These are phyloP conservation scores for Alsophila aescularia DNA, from an alignment of 2,888 invertebrate genomes.

Conservation along the genomic window DNA sequence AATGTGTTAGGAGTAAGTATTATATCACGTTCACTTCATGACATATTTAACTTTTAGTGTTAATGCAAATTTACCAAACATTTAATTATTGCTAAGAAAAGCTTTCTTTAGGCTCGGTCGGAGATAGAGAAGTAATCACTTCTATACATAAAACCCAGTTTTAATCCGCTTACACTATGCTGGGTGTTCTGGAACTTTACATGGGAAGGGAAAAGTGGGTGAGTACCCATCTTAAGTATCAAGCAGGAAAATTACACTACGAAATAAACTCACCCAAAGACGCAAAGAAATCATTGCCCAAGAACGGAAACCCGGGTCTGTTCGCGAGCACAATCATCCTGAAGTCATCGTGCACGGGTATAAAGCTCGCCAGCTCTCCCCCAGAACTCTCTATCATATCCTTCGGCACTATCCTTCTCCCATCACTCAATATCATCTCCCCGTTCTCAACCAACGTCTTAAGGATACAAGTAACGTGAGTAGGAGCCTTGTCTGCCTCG, in stretches of 20 bases:
- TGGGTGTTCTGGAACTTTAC: no score
- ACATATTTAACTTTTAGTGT: no score
- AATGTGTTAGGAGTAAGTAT: no score
- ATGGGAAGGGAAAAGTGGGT: no score
- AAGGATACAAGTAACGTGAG: conserved; percentile 97
- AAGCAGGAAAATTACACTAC: background rate
- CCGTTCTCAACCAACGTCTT: conserved; percentile 98
- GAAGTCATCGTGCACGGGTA: conserved; percentile 96
- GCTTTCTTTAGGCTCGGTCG: no score
- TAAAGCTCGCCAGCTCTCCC: conserved; percentile 79
- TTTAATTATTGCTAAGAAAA: no score
- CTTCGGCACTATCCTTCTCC: conserved; percentile 91
- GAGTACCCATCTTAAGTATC: background rate
- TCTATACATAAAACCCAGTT: no score
- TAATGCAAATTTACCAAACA: no score
- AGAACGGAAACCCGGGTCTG: conserved; percentile 98
- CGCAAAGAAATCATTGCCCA: conserved; percentile 98
- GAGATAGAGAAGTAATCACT: no score
- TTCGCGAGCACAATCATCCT: conserved; percentile 97
- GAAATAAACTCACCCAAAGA: conserved; percentile 85
- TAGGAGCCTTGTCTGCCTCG: conserved; percentile 99
- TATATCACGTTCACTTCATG: no score
- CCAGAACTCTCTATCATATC: conserved; percentile 71
- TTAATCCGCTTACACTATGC: no score
- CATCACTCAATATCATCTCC: conserved; percentile 97